Evolutionary conservation across 2,113 vertebrate genomes (phyloP).

Genomic region (Tonatia bakeri): DNA sequence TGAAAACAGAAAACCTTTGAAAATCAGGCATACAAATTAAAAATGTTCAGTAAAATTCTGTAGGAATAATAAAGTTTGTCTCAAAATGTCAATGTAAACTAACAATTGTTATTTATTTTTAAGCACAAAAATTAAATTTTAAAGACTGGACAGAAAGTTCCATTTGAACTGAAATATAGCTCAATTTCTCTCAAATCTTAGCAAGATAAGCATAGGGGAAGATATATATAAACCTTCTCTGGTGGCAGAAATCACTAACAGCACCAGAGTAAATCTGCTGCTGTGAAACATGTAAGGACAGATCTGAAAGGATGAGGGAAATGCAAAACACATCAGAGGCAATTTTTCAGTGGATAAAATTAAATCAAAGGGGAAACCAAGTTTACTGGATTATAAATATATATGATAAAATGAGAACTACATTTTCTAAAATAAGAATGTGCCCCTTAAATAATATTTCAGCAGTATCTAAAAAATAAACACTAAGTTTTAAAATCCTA

Average conservation of each 20-base stretch:
- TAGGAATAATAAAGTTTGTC: not conserved
- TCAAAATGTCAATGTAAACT: not conserved
- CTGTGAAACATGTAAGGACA: constrained; percentile 51
- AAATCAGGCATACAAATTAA: constrained; percentile 1
- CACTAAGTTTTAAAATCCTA: constrained; percentile 38
- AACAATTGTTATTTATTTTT: constrained; percentile 11
- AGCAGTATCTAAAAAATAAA: constrained; percentile 31
- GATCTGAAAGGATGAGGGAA: constrained; percentile 13
- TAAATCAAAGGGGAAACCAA: constrained; percentile 62
- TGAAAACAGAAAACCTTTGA: not conserved
- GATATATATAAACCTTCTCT: not conserved
- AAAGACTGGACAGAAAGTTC: not conserved
- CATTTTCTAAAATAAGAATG: constrained; percentile 50
- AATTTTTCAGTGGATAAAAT: constrained; percentile 66
- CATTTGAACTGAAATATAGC: constrained; percentile 5
- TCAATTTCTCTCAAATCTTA: constrained; percentile 27
- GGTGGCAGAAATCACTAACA: constrained; percentile 36
- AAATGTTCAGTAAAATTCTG: not conserved
- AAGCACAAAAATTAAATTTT: not conserved
- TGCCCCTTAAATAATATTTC: constrained; percentile 10
- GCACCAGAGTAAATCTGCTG: constrained; percentile 26
- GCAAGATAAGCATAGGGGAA: not conserved
- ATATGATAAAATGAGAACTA: constrained; percentile 59
- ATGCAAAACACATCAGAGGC: constrained; percentile 36
- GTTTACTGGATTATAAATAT: constrained; percentile 59